A percentile compares a stretch with the other conserved stretches of the same genome.
Evolutionary conservation across 92 coral and sea anemone genomes (phyloP).

Genomic region (Palythoa heliodiscus): DNA sequence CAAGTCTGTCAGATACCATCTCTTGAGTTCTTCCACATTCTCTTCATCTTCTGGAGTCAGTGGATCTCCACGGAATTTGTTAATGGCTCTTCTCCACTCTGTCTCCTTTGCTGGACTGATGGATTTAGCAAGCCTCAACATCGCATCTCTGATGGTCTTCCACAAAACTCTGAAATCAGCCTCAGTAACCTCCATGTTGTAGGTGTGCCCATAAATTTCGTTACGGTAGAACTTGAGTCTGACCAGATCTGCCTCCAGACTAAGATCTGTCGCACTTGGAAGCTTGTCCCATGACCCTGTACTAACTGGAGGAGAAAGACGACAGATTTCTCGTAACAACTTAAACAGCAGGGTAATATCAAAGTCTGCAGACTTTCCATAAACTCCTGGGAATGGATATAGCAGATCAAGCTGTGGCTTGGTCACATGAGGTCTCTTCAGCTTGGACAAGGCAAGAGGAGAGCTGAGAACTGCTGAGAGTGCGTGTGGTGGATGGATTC

Average conservation of each 20-base stretch:
- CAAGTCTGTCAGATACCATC: not conserved
- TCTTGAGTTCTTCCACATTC: not conserved
- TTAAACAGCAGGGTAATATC: constrained; percentile 18
- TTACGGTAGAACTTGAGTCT: constrained; percentile 1
- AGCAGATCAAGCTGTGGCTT: not conserved
- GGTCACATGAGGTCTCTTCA: not conserved
- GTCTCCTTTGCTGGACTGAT: not conserved
- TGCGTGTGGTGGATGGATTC: not conserved
- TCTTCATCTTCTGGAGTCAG: not conserved
- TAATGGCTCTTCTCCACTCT: not conserved
- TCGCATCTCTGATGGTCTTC: not conserved
- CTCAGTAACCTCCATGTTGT: not conserved
- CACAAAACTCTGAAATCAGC: not conserved
- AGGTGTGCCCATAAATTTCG: not conserved
- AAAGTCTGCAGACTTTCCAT: not conserved
- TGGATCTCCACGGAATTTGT: not conserved
- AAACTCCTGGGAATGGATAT: constrained; percentile 9
- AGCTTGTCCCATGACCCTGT: constrained; percentile 10
- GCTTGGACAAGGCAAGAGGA: not conserved
- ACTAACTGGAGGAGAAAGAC: not conserved
- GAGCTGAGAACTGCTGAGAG: not conserved
- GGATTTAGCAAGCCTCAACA: not conserved
- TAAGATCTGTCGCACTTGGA: not conserved
- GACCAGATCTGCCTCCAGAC: not conserved
- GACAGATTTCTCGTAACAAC: constrained; percentile 11